Base-by-base conservation (phyloP, 2,113 vertebrate species). In the Pterophyllum scalare region DNA sequence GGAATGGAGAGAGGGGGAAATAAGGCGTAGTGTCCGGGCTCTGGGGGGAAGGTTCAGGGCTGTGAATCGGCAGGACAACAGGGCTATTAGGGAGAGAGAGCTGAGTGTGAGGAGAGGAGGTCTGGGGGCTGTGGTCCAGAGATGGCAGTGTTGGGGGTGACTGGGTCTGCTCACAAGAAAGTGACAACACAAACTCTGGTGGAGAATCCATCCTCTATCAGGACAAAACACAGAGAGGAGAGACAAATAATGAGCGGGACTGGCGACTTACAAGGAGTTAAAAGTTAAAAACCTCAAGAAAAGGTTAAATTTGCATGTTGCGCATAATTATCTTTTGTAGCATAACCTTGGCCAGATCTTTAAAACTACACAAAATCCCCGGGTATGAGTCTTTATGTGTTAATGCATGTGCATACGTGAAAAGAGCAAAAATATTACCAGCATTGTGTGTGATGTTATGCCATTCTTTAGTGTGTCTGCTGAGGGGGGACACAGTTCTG, bases 171-270 rank as follows among this genome's bases (percentile, higher is more conserved):
- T 96, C 95, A 96, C 93, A 94, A 60, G 94, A 94, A 75, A 96
- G 93, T 79, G 94, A 94, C 91, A 96, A 88, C 88, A 96, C 91
- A 94, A 94, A 96, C 82, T 96, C 96, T 31, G 95, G 94, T 9
- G 95, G 95, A 72, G 96, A 96, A 95, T 96, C 96, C 96, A 96
- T 96, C 84, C 88, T 96, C 95, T 96, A 80, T 78, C 40, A 17
- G 33, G 4, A 61, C 12, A 81, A 82, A 86, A 75, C 58, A 75
- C 9, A 91, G 33, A 80, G 24, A 75, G 22, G 26, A 84, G 46
- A 80, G 59, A 59, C 49, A 79, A 64, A 88, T 3, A 54, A 57
- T 56, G 26, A 80, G 33, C 8, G 0, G 46, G 43, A 35, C 22
- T 24, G 75, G 40, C 10, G 28, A 74, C 64, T 61, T 46, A 26